A percentile compares a stretch with the other conserved stretches of the same genome.
These are phyloP conservation scores for Pungitius pungitius DNA, from an alignment of 2,113 vertebrate genomes.

Conservation along the genomic window DNA sequence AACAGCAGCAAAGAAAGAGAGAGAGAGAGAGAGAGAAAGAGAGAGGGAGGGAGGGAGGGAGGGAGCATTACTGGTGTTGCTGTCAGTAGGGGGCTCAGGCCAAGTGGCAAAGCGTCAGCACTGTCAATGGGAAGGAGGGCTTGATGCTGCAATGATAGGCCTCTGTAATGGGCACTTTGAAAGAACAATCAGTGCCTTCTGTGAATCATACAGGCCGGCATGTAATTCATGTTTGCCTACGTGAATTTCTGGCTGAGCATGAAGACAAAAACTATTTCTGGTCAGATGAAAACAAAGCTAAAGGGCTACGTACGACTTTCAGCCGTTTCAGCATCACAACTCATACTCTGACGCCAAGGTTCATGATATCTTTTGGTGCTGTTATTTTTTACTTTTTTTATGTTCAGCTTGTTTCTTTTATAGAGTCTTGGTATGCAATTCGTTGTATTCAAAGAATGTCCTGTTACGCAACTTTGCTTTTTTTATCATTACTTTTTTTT, in stretches of 20 bases:
- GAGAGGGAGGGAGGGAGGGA: slow-evolving; percentile 27
- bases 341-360: slow-evolving; percentile 40
- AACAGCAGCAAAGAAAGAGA: slow-evolving; percentile 33
- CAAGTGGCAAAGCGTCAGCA: slow-evolving; percentile 78
- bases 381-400: neutral
- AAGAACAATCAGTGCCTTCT: slow-evolving; percentile 66
- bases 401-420: slow-evolving; percentile 15
- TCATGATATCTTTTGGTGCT: neutral
- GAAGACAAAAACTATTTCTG: slow-evolving; percentile 69
- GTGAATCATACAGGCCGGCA: slow-evolving; percentile 75
- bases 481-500: too few relatives aligned
- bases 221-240: slow-evolving; percentile 77
- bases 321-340: slow-evolving; percentile 30
- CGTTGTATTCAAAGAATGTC: slow-evolving; percentile 50
- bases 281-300: slow-evolving; percentile 52
- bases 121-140: slow-evolving; percentile 79
- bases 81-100: slow-evolving; percentile 75
- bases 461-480: slow-evolving; percentile 50
- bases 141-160: slow-evolving; percentile 81
- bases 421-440: slow-evolving; percentile 2
- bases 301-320: slow-evolving; percentile 47
- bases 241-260: slow-evolving; percentile 69
- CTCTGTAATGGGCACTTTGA: slow-evolving; percentile 79
- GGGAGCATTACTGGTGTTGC: slow-evolving; percentile 63
- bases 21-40: slow-evolving; percentile 3